A percentile compares a stretch with the other conserved stretches of the same genome.
Evolutionary conservation across 37 sponge, comb jelly and placozoan species (phyloP).

Genomic region (Ephydatia muelleri): DNA sequence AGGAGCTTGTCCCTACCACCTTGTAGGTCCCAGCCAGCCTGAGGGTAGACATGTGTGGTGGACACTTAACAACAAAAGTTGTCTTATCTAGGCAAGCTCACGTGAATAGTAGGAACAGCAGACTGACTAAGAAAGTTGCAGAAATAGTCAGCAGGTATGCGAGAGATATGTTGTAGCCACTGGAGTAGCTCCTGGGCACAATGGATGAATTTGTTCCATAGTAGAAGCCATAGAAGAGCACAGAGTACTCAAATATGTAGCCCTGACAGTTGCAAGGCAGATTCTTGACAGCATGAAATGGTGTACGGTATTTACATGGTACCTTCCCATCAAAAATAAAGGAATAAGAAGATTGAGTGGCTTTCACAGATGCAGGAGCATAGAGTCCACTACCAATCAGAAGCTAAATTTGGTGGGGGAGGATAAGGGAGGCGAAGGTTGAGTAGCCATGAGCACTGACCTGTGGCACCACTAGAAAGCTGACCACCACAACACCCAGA

Average conservation of each 20-base stretch:
- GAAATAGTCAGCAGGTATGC: conserved; percentile 55
- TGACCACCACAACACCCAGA: conserved; percentile 40
- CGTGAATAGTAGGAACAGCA: conserved; percentile 53
- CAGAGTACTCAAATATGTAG: conserved; percentile 73
- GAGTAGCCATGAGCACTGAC: conserved; percentile 13
- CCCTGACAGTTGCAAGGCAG: conserved; percentile 43
- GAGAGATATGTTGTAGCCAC: conserved; percentile 76
- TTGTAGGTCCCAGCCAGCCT: conserved; percentile 63
- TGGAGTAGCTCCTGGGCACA: conserved; percentile 35
- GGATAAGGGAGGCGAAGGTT: not conserved
- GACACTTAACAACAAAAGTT: not conserved
- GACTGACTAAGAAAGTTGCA: conserved; percentile 48
- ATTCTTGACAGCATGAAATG: not conserved
- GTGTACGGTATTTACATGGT: not conserved
- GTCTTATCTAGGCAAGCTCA: not conserved
- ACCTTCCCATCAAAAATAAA: conserved; percentile 78
- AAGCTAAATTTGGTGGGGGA: conserved; percentile 3
- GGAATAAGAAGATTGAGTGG: conserved; percentile 51
- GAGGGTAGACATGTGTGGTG: not conserved
- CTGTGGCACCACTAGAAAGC: conserved; percentile 76
- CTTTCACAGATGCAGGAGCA: conserved; percentile 29
- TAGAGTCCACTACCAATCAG: conserved; percentile 47
- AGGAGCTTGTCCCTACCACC: conserved; percentile 32
- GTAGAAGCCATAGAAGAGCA: conserved; percentile 84
- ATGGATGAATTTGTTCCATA: conserved; percentile 54